Conservation (phyloP, 2,113 vertebrate genomes). For the Nansenia antarctica region DNA sequence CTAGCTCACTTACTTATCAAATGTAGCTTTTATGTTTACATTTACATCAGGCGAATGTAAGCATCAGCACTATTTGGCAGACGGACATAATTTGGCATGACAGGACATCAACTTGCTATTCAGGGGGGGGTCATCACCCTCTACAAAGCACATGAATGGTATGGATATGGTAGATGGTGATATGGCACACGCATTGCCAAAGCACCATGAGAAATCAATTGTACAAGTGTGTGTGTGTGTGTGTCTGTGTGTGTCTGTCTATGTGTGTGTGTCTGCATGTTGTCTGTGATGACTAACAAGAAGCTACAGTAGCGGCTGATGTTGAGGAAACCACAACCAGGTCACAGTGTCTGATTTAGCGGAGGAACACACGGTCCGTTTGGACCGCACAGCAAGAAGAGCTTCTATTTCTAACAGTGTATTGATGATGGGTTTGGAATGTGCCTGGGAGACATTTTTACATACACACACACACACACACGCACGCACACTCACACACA, state of each 20-base stretch:
- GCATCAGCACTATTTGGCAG: no score
- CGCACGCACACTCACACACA: conserved; percentile 6
- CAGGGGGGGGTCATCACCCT: no score
- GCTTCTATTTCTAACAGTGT: conserved; percentile 61
- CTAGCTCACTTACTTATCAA: no score
- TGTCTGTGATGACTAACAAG: neutral
- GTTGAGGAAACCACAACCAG: conserved; percentile 11
- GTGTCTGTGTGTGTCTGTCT: neutral
- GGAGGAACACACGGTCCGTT: conserved; percentile 23
- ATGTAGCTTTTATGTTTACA: no score
- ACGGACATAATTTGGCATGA: no score
- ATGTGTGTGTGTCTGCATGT: conserved; percentile 2
- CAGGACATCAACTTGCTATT: neutral
- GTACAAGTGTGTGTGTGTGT: conserved; percentile 1
- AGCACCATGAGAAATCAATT: conserved; percentile 25
- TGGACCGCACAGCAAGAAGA: conserved; percentile 53
- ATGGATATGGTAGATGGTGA: neutral
- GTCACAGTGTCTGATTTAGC: conserved; percentile 41
- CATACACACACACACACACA: neutral
- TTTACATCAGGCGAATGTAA: no score
- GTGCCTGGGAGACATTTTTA: conserved; percentile 42
- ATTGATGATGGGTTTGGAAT: conserved; percentile 50
- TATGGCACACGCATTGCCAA: neutral
- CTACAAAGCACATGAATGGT: conserved; percentile 7
- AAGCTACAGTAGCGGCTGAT: neutral